Evolutionary conservation across 2,797 vertebrate genomes (phyloP).

Genomic region (Gadopsis bispinosus): DNA sequence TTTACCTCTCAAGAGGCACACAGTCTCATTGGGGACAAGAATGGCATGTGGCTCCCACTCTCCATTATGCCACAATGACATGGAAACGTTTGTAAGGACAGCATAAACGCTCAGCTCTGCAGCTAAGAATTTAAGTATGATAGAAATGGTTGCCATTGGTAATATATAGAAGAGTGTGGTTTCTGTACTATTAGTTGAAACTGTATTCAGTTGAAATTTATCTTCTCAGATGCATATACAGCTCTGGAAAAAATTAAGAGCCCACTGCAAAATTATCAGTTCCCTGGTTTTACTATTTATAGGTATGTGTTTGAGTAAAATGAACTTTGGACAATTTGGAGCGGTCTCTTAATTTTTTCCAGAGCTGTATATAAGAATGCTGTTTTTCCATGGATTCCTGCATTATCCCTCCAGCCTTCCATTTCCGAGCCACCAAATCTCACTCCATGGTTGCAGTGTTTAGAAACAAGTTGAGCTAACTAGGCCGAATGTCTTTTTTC

Average conservation of each 20-base stretch:
- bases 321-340: no score
- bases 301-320: no score
- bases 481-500: not conserved
- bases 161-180: not conserved
- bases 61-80: not conserved
- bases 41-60: not conserved
- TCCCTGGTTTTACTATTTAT: no score
- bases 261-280: no score
- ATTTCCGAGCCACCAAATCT: not conserved
- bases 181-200: not conserved
- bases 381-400: not conserved
- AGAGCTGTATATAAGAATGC: no score
- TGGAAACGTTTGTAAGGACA: not conserved
- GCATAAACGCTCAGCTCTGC: not conserved
- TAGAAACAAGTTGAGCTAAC: not conserved
- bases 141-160: not conserved
- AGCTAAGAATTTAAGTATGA: not conserved
- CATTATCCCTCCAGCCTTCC: not conserved
- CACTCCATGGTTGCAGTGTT: not conserved
- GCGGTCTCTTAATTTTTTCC: no score
- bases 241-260: no score
- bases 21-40: not conserved
- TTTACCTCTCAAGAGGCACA: slow-evolving; percentile 1
- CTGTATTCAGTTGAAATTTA: not conserved
- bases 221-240: not conserved